These are phyloP conservation scores for Sebastolobus alascanus DNA, from an alignment of 2,797 vertebrate genomes.

Conservation along the genomic window DNA sequence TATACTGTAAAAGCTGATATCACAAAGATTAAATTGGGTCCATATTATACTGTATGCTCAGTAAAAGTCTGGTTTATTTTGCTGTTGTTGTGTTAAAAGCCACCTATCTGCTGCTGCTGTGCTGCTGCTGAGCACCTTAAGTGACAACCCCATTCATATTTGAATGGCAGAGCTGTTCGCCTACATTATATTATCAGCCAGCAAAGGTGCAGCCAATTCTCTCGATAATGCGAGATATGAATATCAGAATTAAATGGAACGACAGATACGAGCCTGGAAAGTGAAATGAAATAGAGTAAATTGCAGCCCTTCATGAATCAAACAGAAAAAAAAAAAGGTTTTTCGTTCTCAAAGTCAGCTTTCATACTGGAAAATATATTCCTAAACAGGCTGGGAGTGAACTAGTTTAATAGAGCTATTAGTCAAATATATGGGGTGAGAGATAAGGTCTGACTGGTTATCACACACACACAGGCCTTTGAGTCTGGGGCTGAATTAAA, in stretches of 20 bases:
- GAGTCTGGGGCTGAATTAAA: conserved; percentile 33
- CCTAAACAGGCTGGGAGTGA: background rate
- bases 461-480: conserved; percentile 32
- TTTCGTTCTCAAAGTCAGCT: background rate
- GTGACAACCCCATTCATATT: conserved; percentile 21
- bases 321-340: background rate
- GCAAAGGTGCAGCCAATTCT: conserved; percentile 6
- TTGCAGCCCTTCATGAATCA: background rate
- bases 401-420: conserved; percentile 28
- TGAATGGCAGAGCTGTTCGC: background rate
- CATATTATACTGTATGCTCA: background rate
- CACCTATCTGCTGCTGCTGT: background rate
- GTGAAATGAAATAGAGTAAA: conserved; percentile 16
- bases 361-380: conserved; percentile 5
- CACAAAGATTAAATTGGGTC: background rate
- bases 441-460: conserved; percentile 34
- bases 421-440: conserved; percentile 9
- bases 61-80: background rate
- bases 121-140: background rate
- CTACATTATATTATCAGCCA: conserved; percentile 1
- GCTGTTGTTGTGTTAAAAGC: background rate
- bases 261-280: background rate
- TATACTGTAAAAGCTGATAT: background rate
- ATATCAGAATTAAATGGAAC: conserved; percentile 11
- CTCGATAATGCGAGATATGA: background rate